Evolutionary conservation across 2,797 vertebrate species (phyloP).

Genomic region (Ibycter americanus): DNA sequence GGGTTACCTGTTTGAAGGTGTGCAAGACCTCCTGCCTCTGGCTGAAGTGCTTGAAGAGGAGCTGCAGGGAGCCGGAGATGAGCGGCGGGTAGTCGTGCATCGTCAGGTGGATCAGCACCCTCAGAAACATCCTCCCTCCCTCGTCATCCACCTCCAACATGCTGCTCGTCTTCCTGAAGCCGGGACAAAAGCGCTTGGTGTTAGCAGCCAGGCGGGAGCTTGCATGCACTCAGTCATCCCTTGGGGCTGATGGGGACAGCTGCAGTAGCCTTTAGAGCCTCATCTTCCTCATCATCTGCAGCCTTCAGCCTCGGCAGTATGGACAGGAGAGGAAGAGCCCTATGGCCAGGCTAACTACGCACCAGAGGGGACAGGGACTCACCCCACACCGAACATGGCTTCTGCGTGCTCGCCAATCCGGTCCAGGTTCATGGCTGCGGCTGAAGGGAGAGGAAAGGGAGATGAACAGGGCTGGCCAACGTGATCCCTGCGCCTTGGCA

Average conservation of each 20-base stretch:
- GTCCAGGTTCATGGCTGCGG: slow-evolving; percentile 90
- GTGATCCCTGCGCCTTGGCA: fast-evolving
- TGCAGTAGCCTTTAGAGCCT: background rate
- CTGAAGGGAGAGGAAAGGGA: slow-evolving; percentile 49
- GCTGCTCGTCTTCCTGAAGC: slow-evolving; percentile 89
- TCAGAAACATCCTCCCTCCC: slow-evolving; percentile 92
- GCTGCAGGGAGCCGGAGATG: slow-evolving; percentile 92
- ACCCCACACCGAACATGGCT: slow-evolving; percentile 98
- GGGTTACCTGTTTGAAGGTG: slow-evolving; percentile 93
- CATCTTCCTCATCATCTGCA: background rate
- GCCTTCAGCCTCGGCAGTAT: background rate
- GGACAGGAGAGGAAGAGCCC: background rate
- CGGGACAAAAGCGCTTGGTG: fast-evolving
- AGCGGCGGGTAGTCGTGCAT: slow-evolving; percentile 95
- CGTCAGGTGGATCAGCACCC: slow-evolving; percentile 92
- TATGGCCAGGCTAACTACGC: background rate
- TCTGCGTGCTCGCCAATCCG: slow-evolving; percentile 94
- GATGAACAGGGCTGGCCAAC: background rate
- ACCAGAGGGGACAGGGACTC: slow-evolving; percentile 41
- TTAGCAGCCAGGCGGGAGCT: background rate
- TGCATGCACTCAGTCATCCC: background rate
- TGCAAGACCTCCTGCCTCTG: slow-evolving; percentile 96
- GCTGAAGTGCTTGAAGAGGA: slow-evolving; percentile 98
- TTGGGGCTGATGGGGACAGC: background rate
- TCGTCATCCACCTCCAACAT: slow-evolving; percentile 97